Base-by-base conservation (phyloP, 2,888 invertebrate species). In the Thysanoteuthis rhombus region DNA sequence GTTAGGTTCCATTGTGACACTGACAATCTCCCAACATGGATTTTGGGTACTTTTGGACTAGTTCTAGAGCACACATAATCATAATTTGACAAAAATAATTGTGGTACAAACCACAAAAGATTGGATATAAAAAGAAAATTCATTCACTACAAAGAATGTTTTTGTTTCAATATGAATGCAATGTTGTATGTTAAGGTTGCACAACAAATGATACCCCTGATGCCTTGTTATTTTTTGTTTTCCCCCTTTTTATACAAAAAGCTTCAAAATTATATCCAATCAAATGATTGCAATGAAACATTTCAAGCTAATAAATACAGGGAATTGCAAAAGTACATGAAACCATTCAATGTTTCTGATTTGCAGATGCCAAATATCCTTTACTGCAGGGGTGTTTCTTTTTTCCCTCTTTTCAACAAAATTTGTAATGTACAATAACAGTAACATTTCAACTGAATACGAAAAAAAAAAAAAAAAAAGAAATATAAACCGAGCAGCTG, bases 381-480 rank as follows among this genome's bases (percentile, higher is more conserved):
- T 75, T 75, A 75, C 75, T 75, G 75, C n/a, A 75, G 75, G 75
- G 75, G 75, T 75, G 75, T 75, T 32, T n/a, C n/a, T 91, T 90
- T 91, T 42, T 42, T 32, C 92, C 92, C 92, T 45, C 32, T 45
- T 45, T 45, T 45, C 92, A 45, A 92, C 40, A 92, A 92, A 92
- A 92, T 40, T 92, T 92, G 45, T 92, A 92, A n/a, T 92, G n/a
- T 92, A 92, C 92, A 92, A 40, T 92, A 92, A 92, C 92, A 92
- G 92, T 92, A 92, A 92, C 91, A 91, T 75, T 75, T 75, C n/a
- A 91, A 91, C 42, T 92, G 39, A 92, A 92, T 92, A 40, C 36
- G 32, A 36, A 8, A 75, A n/a, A 75, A n/a, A n/a, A 75, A n/a
- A 75, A 75, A 22, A 42, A 36, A 92, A 45, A 42, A 42, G 42